Conservation (phyloP, 2,888 invertebrate species). For the Nowickia ferox region DNA sequence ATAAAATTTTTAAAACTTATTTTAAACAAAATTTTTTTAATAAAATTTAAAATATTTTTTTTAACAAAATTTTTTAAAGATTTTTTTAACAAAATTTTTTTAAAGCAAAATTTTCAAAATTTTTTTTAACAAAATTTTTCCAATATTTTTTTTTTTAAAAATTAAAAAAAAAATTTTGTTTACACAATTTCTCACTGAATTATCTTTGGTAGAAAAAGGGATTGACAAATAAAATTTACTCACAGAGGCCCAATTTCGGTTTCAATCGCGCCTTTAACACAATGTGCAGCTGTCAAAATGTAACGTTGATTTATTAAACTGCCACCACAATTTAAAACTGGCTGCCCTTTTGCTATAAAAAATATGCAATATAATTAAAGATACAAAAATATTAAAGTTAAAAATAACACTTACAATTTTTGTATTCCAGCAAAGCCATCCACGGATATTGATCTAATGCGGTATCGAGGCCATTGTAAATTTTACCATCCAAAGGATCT, state of each 20-base stretch:
- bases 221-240: slow-evolving; percentile 73
- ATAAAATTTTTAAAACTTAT: no score
- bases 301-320: slow-evolving; percentile 87
- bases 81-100: no score
- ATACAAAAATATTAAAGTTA: not conserved
- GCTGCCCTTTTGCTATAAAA: slow-evolving; percentile 74
- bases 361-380: not conserved
- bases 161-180: no score
- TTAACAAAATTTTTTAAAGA: no score
- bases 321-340: slow-evolving; percentile 86
- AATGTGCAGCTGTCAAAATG: slow-evolving; percentile 87
- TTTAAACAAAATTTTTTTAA: no score
- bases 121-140: no score
- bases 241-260: slow-evolving; percentile 84
- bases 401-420: slow-evolving; percentile 84
- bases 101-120: no score
- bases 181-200: no score
- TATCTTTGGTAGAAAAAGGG: no score
- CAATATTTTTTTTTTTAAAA: no score
- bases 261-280: slow-evolving; percentile 84
- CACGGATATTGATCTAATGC: slow-evolving; percentile 88
- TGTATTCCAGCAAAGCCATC: slow-evolving; percentile 88
- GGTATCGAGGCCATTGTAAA: slow-evolving; percentile 86
- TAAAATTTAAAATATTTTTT: no score
- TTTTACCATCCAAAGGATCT: slow-evolving; percentile 83